phyloP scores from a whole-genome alignment of 2,888 invertebrate genomes.

The Folsomia candida region DNA sequence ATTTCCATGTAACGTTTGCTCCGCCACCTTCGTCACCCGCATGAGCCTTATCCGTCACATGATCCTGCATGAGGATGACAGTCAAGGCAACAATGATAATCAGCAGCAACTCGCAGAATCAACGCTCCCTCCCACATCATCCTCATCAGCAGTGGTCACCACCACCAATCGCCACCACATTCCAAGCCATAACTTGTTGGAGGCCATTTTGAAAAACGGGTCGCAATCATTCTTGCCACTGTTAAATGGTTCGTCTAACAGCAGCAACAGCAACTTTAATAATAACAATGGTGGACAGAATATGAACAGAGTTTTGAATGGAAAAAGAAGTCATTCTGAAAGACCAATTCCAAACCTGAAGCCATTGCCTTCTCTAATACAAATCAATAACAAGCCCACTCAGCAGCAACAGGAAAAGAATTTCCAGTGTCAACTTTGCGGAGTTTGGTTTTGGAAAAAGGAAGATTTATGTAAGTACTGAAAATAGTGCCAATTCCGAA shows the following conservation, averaged over 20 bases:
- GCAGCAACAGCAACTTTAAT: too few species aligned
- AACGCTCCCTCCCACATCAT: slow-evolving; percentile 6
- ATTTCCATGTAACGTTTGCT: slow-evolving; percentile 39
- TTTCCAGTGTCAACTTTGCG: slow-evolving; percentile 1
- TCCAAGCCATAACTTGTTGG: background rate
- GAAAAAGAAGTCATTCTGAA: too few species aligned
- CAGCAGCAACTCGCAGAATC: background rate
- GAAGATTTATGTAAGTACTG: slow-evolving; percentile 6
- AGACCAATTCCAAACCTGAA: slow-evolving; percentile 11
- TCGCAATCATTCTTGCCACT: too few species aligned
- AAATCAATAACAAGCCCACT: background rate
- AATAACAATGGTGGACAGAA: background rate
- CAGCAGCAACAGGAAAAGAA: background rate
- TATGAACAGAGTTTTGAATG: background rate
- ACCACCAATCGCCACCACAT: background rate
- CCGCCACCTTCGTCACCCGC: slow-evolving; percentile 42
- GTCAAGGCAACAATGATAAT: background rate
- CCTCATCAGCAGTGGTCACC: too few species aligned
- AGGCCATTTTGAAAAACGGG: background rate
- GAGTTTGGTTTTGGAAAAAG: slow-evolving; percentile 3
- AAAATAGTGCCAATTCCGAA: too few species aligned
- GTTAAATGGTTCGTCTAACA: too few species aligned
- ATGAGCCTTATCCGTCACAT: slow-evolving; percentile 41
- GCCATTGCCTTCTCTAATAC: slow-evolving; percentile 3
- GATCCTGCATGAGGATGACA: slow-evolving; percentile 30